These are phyloP conservation scores for Chelon auratus DNA, from an alignment of 2,797 vertebrate genomes.

Conservation along the genomic window DNA sequence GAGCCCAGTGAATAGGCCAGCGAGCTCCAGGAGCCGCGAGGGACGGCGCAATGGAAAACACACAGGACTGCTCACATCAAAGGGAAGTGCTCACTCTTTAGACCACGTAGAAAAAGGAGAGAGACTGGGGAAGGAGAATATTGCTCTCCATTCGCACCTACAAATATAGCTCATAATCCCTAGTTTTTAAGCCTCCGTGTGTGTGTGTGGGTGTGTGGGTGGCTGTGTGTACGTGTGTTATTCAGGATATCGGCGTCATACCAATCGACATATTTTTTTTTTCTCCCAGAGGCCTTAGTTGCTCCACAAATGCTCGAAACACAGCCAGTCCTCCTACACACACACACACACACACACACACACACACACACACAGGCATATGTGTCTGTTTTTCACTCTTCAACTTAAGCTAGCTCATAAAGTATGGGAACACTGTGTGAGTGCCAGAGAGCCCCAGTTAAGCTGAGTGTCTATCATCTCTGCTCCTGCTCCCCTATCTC, in stretches of 20 bases:
- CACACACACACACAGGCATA: not conserved
- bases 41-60: slow-evolving; percentile 61
- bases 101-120: slow-evolving; percentile 50
- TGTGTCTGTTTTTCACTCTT: slow-evolving; percentile 9
- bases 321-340: slow-evolving; percentile 32
- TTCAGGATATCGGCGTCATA: slow-evolving; percentile 51
- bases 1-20: slow-evolving; percentile 68
- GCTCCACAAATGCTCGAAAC: slow-evolving; percentile 60
- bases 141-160: slow-evolving; percentile 67
- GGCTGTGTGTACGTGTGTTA: slow-evolving; percentile 30
- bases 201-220: slow-evolving; percentile 22
- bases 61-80: slow-evolving; percentile 69
- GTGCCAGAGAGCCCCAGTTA: slow-evolving; percentile 46
- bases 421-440: slow-evolving; percentile 43
- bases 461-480: slow-evolving; percentile 52
- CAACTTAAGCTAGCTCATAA: slow-evolving; percentile 38
- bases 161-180: slow-evolving; percentile 74
- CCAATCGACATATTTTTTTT: slow-evolving; percentile 36
- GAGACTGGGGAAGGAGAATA: slow-evolving; percentile 49
- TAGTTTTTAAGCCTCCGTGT: slow-evolving; percentile 53
- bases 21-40: slow-evolving; percentile 56
- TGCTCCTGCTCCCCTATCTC: slow-evolving; percentile 36
- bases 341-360: not conserved
- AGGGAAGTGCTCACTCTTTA: slow-evolving; percentile 59
- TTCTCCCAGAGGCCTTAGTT: slow-evolving; percentile 50